These are phyloP conservation scores for Halcyon malimbica DNA, from an alignment of 2,113 vertebrate species.

Conservation along the genomic window DNA sequence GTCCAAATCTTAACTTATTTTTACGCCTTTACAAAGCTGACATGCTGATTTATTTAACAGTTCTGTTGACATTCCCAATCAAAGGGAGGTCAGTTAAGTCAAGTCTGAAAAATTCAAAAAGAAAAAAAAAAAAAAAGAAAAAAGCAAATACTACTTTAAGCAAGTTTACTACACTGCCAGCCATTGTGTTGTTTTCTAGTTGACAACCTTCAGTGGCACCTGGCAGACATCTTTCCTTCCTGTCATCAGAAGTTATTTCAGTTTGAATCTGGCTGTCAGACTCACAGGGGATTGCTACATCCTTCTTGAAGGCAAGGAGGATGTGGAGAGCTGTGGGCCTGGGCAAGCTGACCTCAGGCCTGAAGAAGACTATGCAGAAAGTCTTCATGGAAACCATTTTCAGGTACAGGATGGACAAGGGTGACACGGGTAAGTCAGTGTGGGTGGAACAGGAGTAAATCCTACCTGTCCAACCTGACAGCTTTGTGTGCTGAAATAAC, in stretches of 20 bases:
- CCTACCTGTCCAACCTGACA: neutral
- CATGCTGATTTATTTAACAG: neutral
- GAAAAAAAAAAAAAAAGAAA: neutral
- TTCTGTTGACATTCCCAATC: neutral
- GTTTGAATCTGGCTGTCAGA: neutral
- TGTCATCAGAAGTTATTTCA: neutral
- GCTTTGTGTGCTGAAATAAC: neutral
- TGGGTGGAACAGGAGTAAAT: neutral
- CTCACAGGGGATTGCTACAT: neutral
- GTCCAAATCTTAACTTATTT: conserved; percentile 3
- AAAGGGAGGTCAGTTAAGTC: neutral
- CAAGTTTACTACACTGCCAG: neutral
- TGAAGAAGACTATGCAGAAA: neutral
- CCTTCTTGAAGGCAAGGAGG: neutral
- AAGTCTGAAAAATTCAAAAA: conserved; percentile 15
- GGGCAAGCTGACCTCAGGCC: neutral
- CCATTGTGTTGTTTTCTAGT: conserved; percentile 17
- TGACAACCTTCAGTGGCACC: neutral
- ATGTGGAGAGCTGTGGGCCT: neutral
- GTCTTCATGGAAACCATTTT: rapidly evolving
- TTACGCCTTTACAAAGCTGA: neutral
- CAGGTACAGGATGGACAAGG: neutral
- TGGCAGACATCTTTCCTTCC: neutral
- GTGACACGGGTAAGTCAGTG: neutral
- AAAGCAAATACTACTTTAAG: neutral